Conservation (phyloP, 2,113 vertebrate species). For the Nycticryphes semicollaris region DNA sequence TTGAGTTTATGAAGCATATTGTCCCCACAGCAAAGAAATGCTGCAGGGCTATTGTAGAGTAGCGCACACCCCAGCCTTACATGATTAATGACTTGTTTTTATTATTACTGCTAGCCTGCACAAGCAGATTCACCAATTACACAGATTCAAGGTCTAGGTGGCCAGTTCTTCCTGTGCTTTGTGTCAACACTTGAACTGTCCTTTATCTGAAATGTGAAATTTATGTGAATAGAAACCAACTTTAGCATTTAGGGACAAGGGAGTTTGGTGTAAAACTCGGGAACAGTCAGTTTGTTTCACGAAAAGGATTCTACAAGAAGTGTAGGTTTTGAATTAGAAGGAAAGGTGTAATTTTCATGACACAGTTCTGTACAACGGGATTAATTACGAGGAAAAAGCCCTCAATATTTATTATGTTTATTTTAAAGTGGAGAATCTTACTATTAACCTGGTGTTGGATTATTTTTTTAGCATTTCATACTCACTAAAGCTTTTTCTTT, state of each 20-base stretch:
- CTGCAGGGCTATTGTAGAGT: constrained; percentile 1
- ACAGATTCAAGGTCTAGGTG: neutral
- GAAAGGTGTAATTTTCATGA: neutral
- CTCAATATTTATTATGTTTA: neutral
- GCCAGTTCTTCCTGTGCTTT: neutral
- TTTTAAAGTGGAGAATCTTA: neutral
- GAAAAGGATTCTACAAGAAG: neutral
- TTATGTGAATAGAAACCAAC: neutral
- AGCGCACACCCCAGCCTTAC: neutral
- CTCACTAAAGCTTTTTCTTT: neutral
- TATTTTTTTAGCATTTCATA: neutral
- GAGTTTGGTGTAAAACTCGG: neutral
- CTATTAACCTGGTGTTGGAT: neutral
- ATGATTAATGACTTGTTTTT: constrained; percentile 16
- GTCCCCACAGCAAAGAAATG: constrained; percentile 31
- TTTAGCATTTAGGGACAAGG: neutral
- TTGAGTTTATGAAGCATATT: constrained; percentile 53
- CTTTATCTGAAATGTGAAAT: neutral
- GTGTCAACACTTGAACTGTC: neutral
- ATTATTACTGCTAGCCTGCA: neutral
- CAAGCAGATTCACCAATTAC: constrained; percentile 1
- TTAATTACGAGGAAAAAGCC: neutral
- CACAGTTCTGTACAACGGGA: neutral
- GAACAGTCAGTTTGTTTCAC: neutral
- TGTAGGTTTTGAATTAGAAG: neutral